Evolutionary conservation across 2,797 vertebrate genomes (phyloP), one percentile per base, ranked within the genome.

Genomic region (Coreius guichenoti): DNA sequence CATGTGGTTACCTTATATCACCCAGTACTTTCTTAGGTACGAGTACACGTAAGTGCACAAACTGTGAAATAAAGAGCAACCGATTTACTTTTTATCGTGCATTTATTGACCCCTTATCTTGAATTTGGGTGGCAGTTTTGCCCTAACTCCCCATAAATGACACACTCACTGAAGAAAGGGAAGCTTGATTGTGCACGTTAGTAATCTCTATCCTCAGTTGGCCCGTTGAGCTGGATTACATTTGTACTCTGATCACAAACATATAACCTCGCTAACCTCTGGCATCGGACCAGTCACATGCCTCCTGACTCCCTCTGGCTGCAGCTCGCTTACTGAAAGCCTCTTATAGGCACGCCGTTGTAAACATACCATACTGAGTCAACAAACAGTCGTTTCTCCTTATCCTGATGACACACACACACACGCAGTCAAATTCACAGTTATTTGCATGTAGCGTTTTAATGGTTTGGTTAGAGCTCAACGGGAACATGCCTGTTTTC

Each of bases 241-340:
- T 51, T 67, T 58, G 84, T 65, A 68, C 76, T 84, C 39, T 54
- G 69, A 76, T 76, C 45, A 76, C 58, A 67, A 67, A 76, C 43
- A n/a, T 51, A 13, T 63, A 83, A 76, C 56, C 72, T 76, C 7
- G 1, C 26, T 43, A 49, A 65, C 26, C 43, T 65, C 39, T 82
- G n/a, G 33, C 69, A 1, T 61, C 4, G n/a, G 36, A 3, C 36
- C 31, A 45, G 61, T 80, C 68, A 87, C 70, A 74, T 49, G 72
- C 31, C 70, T 67, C 11, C 58, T 43, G 69, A 16, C 61, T 54
- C 61, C 5, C 45, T 54, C 29, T 49, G 31, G 49, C 67, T 72
- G 5, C 85, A 88, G 58, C 87, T 82, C 79, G 79, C 80, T 49
- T 83, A 29, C 68, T 69, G 47, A 69, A 69, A 69, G 45, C 79